A percentile compares a stretch with the other conserved stretches of the same genome.
These are phyloP conservation scores for Myrmecophaga tridactyla DNA, from an alignment of 2,113 vertebrate genomes.

Conservation along the genomic window DNA sequence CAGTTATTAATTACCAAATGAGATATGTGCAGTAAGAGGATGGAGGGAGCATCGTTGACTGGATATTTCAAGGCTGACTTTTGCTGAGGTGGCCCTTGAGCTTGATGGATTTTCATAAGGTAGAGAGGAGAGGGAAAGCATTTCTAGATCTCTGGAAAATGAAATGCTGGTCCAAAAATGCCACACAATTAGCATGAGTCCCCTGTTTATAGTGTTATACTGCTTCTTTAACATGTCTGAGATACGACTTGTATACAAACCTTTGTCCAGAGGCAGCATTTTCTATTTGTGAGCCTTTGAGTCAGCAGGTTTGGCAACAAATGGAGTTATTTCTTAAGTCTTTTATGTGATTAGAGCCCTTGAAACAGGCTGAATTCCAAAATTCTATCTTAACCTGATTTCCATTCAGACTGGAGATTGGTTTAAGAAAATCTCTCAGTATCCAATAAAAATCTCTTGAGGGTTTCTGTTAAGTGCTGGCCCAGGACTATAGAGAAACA, in stretches of 20 bases:
- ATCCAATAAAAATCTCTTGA: neutral
- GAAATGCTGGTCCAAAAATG: neutral
- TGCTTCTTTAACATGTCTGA: neutral
- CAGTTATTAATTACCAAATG: neutral
- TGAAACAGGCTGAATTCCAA: conserved; percentile 47
- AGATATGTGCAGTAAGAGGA: neutral
- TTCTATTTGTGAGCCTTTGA: neutral
- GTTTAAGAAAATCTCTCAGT: conserved; percentile 35
- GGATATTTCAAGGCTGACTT: neutral
- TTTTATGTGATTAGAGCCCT: neutral
- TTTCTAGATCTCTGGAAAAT: neutral
- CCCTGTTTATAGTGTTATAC: neutral
- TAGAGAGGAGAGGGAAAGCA: neutral
- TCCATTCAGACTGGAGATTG: neutral
- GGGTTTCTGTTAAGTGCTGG: neutral
- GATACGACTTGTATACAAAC: neutral
- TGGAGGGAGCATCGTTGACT: neutral
- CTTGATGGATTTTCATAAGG: neutral
- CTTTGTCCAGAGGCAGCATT: conserved; percentile 15
- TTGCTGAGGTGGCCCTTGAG: neutral
- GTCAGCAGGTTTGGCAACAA: conserved; percentile 1
- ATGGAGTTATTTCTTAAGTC: conserved; percentile 38
- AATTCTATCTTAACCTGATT: conserved; percentile 45
- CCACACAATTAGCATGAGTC: neutral
- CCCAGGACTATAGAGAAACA: neutral